Evolutionary conservation across 2,797 vertebrate species (phyloP).

Genomic region (Enteromius unitaeniatus): DNA sequence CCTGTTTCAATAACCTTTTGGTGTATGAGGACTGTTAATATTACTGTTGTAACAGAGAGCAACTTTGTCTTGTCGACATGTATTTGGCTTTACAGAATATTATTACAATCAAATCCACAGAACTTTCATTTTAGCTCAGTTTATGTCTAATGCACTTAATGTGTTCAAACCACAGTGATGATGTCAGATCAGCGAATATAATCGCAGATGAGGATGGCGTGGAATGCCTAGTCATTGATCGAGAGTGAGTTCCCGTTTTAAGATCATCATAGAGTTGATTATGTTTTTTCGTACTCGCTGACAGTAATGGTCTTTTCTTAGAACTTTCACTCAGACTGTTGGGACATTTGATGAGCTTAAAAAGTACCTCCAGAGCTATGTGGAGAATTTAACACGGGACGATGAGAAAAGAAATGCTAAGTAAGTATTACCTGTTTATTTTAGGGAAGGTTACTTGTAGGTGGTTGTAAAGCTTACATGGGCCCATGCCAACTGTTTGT

Average conservation of each 20-base stretch:
- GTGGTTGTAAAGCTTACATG: too few species aligned
- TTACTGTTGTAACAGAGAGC: not conserved
- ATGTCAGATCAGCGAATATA: conserved; percentile 92
- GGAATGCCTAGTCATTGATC: conserved; percentile 91
- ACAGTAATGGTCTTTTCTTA: conserved; percentile 61
- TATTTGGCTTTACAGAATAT: conserved; percentile 2
- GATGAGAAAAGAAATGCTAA: conserved; percentile 89
- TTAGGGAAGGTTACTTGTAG: too few species aligned
- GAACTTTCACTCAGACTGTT: conserved; percentile 93
- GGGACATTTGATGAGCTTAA: conserved; percentile 94
- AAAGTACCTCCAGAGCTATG: conserved; percentile 90
- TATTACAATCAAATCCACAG: not conserved
- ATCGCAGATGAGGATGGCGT: conserved; percentile 90
- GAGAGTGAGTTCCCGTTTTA: conserved; percentile 84
- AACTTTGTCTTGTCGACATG: not conserved
- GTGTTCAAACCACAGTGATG: conserved; percentile 79
- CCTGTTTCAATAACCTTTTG: not conserved
- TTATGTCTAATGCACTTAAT: conserved; percentile 10
- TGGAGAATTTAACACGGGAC: conserved; percentile 85
- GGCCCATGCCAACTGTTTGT: too few species aligned
- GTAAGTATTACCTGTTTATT: conserved; percentile 72
- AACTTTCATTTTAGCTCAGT: conserved; percentile 12
- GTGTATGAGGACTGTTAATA: not conserved
- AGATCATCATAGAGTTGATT: not conserved
- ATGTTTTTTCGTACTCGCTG: not conserved